Percentiles rank a stretch among this genome's conserved stretches.
Conservation (phyloP, 2,888 invertebrate species). For the Orchestes rusci region DNA sequence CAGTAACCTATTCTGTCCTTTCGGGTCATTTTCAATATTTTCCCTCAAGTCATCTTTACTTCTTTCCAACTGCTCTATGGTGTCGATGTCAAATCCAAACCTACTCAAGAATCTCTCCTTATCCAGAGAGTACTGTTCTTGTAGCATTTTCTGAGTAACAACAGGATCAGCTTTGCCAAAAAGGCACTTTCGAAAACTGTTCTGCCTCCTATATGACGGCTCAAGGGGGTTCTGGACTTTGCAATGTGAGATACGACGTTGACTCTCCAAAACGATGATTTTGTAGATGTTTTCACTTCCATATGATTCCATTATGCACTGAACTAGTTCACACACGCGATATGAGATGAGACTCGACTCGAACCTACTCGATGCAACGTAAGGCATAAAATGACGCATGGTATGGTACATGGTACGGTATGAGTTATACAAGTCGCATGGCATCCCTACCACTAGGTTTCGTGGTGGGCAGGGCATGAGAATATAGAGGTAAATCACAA, state of each 20-base stretch:
- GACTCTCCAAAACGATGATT: constrained; percentile 25
- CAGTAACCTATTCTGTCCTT: constrained; percentile 16
- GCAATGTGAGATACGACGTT: constrained; percentile 21
- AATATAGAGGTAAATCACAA: constrained; percentile 9
- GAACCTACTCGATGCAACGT: constrained; percentile 2
- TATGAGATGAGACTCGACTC: constrained; percentile 2
- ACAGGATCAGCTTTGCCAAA: constrained; percentile 55
- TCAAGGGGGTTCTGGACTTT: too few relatives aligned
- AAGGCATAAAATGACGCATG: constrained; percentile 9
- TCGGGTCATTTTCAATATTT: constrained; percentile 19
- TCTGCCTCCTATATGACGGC: too few relatives aligned
- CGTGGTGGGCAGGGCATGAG: constrained; percentile 7
- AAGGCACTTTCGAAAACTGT: constrained; percentile 43
- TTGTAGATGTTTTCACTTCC: constrained; percentile 26
- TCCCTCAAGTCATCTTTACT: constrained; percentile 8
- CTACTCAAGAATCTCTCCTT: constrained; percentile 51
- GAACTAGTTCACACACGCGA: constrained; percentile 1
- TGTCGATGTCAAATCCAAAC: constrained; percentile 52
- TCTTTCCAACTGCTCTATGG: constrained; percentile 20
- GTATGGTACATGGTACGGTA: background rate
- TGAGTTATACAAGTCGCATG: constrained; percentile 15
- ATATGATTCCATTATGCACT: background rate
- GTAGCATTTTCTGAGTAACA: constrained; percentile 52
- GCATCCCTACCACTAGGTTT: constrained; percentile 10
- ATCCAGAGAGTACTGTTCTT: constrained; percentile 53